Conservation (phyloP, 2,888 invertebrate species). For the Drosophila nr. fundita region DNA sequence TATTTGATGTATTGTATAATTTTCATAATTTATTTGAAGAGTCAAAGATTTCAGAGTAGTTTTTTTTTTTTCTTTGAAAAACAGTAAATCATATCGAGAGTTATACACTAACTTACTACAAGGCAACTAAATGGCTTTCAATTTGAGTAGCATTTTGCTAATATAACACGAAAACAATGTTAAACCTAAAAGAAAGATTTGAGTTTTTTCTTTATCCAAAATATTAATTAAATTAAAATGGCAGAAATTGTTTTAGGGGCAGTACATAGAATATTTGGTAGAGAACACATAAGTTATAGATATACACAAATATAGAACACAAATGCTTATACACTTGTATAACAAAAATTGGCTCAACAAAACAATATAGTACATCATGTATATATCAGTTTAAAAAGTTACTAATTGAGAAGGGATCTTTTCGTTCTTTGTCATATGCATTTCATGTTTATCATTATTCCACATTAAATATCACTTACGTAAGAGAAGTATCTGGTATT, state of each 20-base stretch:
- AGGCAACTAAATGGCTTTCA: conserved; percentile 83
- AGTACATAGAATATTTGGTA: conserved; percentile 52
- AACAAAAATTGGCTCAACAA: conserved; percentile 62
- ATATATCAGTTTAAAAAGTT: conserved; percentile 26
- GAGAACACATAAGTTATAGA: conserved; percentile 49
- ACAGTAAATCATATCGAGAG: conserved; percentile 61
- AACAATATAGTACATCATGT: conserved; percentile 45
- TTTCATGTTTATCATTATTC: conserved; percentile 52
- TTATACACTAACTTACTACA: conserved; percentile 77
- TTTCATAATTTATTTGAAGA: conserved; percentile 60
- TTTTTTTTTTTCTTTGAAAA: conserved; percentile 22
- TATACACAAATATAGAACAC: conserved; percentile 26
- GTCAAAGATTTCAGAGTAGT: conserved; percentile 55
- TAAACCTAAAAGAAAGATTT: conserved; percentile 44
- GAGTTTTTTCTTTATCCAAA: conserved; percentile 21
- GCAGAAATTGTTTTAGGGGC: conserved; percentile 67
- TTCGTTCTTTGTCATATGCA: conserved; percentile 33
- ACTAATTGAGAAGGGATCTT: conserved; percentile 17
- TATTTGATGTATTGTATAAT: conserved; percentile 60
- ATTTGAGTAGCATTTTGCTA: conserved; percentile 56
- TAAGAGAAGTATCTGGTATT: conserved; percentile 70
- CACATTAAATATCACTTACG: conserved; percentile 77
- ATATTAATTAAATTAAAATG: conserved; percentile 47
- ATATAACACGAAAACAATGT: conserved; percentile 38
- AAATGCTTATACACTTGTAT: conserved; percentile 44